Conservation (phyloP, 1,140 invertebrate genomes). For the Drosophila sturtevanti region DNA sequence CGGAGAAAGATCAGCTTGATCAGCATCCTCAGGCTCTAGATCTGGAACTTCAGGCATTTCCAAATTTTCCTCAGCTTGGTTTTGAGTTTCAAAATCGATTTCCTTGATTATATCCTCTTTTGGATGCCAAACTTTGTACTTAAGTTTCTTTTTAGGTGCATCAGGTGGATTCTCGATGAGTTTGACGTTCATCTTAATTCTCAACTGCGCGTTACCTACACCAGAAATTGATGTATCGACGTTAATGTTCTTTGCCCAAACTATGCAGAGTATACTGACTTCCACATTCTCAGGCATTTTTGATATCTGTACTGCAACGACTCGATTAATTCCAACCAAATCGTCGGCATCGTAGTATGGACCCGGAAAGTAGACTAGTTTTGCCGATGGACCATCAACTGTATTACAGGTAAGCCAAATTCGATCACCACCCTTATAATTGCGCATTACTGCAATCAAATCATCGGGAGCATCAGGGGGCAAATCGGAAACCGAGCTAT, state of each 20-base stretch:
- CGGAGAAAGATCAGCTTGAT: neutral
- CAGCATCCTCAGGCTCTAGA: neutral
- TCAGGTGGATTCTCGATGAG: neutral
- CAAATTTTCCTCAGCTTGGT: neutral
- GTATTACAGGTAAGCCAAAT: conserved; percentile 55
- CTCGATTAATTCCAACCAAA: conserved; percentile 11
- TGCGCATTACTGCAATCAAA: conserved; percentile 1
- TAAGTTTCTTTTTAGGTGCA: neutral
- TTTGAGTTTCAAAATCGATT: no score
- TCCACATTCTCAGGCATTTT: conserved; percentile 32
- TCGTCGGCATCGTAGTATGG: conserved; percentile 22
- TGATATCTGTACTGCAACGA: conserved; percentile 32
- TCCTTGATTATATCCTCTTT: neutral
- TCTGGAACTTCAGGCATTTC: neutral
- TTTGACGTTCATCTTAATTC: conserved; percentile 11
- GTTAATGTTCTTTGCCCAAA: conserved; percentile 58
- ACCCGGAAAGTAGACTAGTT: conserved; percentile 22
- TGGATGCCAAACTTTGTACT: neutral
- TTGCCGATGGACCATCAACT: neutral
- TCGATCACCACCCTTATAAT: conserved; percentile 11
- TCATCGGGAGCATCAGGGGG: neutral
- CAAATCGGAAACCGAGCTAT: conserved; percentile 26
- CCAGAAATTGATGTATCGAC: conserved; percentile 22
- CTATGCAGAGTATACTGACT: conserved; percentile 21
- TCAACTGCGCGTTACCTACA: conserved; percentile 23